phyloP scores from a whole-genome alignment of 2,888 invertebrate species.

The Zygaena filipendulae region DNA sequence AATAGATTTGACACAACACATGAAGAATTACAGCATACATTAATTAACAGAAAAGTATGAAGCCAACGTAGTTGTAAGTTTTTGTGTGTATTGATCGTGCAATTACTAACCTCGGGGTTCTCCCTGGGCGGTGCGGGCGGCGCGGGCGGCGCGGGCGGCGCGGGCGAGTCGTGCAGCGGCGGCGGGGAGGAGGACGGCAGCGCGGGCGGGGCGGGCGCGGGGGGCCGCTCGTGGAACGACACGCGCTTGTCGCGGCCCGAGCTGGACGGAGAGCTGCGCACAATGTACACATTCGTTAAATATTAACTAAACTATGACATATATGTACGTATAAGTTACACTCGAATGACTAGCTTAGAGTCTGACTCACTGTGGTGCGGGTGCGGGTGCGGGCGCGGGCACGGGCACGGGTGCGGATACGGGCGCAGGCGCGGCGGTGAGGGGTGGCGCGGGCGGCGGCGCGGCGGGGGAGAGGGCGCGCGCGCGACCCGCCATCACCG shows the following conservation, averaged over 20 bases:
- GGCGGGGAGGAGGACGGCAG: conserved; percentile 10
- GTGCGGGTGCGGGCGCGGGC: conserved; percentile 69
- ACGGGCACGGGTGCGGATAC: conserved; percentile 5
- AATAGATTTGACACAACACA: no score
- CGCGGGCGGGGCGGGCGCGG: conserved; percentile 22
- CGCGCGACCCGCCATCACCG: conserved; percentile 77
- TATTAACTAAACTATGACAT: no score
- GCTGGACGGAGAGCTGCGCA: conserved; percentile 38
- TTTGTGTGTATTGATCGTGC: no score
- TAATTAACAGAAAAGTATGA: no score
- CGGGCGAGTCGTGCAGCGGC: conserved; percentile 10
- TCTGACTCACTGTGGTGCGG: conserved; percentile 31
- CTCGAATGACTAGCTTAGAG: no score
- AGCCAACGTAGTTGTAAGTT: no score
- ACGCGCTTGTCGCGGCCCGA: conserved; percentile 72
- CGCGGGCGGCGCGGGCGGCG: conserved; percentile 17
- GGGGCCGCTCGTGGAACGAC: conserved; percentile 77
- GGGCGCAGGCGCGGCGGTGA: conserved; percentile 40
- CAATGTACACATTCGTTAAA: no score
- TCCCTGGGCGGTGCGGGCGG: conserved; percentile 54
- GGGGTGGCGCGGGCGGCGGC: conserved; percentile 40
- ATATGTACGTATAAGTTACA: no score
- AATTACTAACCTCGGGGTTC: conserved; percentile 87
- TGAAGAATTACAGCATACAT: no score
- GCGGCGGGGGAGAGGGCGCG: conserved; percentile 37